Evolutionary conservation across 2,888 invertebrate genomes (phyloP).

Genomic region (Lottia gigantea): DNA sequence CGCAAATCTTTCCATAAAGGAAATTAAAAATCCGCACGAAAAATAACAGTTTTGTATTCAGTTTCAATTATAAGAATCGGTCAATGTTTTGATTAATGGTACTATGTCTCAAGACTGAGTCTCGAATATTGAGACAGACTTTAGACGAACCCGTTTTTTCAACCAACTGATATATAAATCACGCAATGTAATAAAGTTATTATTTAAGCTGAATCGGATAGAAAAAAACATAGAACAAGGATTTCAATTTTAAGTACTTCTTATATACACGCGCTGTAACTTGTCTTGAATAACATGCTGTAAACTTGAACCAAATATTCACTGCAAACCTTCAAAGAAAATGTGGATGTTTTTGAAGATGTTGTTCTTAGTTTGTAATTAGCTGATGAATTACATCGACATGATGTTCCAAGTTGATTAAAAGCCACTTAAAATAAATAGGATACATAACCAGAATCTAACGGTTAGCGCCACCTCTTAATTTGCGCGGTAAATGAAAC

Average conservation of each 20-base stretch:
- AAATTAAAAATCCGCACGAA: too few species aligned
- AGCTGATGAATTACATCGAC: constrained; percentile 11
- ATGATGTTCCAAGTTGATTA: constrained; percentile 9
- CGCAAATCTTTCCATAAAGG: too few species aligned
- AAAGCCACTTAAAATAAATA: constrained; percentile 11
- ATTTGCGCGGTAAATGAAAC: constrained; percentile 9
- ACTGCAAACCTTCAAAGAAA: constrained; percentile 8
- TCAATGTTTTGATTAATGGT: too few species aligned
- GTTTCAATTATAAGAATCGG: too few species aligned
- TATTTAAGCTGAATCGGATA: too few species aligned
- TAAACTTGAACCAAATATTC: constrained; percentile 1
- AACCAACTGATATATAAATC: too few species aligned
- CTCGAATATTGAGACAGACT: too few species aligned
- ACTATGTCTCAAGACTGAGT: too few species aligned
- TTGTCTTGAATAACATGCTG: not conserved
- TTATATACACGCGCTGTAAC: not conserved
- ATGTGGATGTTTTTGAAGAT: constrained; percentile 8
- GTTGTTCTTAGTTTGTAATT: constrained; percentile 4
- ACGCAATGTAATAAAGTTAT: too few species aligned
- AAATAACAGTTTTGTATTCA: too few species aligned
- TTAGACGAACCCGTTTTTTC: too few species aligned
- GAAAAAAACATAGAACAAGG: not conserved
- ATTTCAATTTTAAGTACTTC: not conserved
- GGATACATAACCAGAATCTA: constrained; percentile 6
- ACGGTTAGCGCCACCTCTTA: constrained; percentile 9